Evolutionary conservation across 2,888 invertebrate species (phyloP), one percentile per base, ranked within the genome.

Genomic region (Microctonus aethiopoides): DNA sequence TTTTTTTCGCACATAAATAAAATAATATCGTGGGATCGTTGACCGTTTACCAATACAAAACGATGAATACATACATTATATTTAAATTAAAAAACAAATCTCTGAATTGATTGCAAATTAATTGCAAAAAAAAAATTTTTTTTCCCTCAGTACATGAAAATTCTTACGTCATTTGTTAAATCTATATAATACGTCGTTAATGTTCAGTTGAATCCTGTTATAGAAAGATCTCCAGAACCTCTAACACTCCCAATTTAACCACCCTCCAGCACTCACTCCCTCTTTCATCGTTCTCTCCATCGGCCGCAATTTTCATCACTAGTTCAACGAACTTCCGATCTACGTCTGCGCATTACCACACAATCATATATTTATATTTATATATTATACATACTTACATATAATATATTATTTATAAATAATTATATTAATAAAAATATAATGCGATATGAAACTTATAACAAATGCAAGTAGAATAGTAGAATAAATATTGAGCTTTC

Each of bases 291-390:
- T 16, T 41, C 39, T 46, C 6, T 16, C 46, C 9, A 1, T 16
- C n/a, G n/a, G 7, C 5, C 24, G 52, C 32, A 13, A 64, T 64
- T 64, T 64, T 64, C 34, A 34, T 54, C 54, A 34, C 36, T 64
- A 52, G 64, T 64, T 64, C 64, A 64, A 64, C 54, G 64, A 64
- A 64, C 64, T 52, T 64, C 32, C 24, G 34, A 54, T 54, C 52
- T 54, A 54, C 64, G 52, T 64, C 52, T 54, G 54, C 64, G 64
- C 64, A 32, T 61, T n/a, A 24, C 13, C 39, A 2, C 11, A 24
- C 4, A 13, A 9, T 24, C 13, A 20, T 34, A 59, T 29, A 29
- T 29, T 29, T 29, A 3, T 29, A 5, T n/a, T n/a, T n/a, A n/a
- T n/a, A n/a, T n/a, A n/a, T n/a, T n/a, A n/a, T n/a, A n/a, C n/a